phyloP scores from a whole-genome alignment of 1,140 invertebrate genomes.

The Calliphora vicina region DNA sequence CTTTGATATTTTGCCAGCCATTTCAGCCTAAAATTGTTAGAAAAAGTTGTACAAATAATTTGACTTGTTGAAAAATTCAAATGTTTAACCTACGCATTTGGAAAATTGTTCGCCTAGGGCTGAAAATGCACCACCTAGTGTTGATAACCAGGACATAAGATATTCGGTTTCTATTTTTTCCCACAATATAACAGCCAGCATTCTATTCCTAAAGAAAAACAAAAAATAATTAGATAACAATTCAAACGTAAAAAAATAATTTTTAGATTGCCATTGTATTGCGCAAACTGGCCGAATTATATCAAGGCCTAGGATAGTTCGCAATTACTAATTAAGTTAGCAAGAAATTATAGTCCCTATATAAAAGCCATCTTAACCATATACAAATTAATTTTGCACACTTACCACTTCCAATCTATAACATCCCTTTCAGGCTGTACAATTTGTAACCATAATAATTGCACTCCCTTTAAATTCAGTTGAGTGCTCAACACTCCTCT shows the following conservation, averaged over 20 bases:
- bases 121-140: constrained; percentile 93
- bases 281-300: neutral
- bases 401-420: constrained; percentile 74
- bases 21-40: constrained; percentile 72
- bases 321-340: neutral
- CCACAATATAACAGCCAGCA: constrained; percentile 64
- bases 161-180: constrained; percentile 82
- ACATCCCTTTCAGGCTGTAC: constrained; percentile 68
- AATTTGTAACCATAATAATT: constrained; percentile 58
- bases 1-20: constrained; percentile 86
- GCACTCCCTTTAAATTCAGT: constrained; percentile 39
- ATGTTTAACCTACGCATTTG: constrained; percentile 72
- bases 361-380: too few species aligned
- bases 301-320: too few species aligned
- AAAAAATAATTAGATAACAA: neutral
- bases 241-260: neutral
- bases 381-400: too few species aligned
- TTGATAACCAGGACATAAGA: constrained; percentile 94
- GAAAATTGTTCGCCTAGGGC: constrained; percentile 86
- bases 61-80: constrained; percentile 17
- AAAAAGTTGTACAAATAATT: neutral
- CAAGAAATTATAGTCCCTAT: too few species aligned
- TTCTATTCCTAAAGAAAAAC: constrained; percentile 58
- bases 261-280: neutral
- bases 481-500: constrained; percentile 38